These are phyloP conservation scores for Himalopsyche kuldschensis DNA, from an alignment of 2,888 invertebrate genomes.

Conservation along the genomic window DNA sequence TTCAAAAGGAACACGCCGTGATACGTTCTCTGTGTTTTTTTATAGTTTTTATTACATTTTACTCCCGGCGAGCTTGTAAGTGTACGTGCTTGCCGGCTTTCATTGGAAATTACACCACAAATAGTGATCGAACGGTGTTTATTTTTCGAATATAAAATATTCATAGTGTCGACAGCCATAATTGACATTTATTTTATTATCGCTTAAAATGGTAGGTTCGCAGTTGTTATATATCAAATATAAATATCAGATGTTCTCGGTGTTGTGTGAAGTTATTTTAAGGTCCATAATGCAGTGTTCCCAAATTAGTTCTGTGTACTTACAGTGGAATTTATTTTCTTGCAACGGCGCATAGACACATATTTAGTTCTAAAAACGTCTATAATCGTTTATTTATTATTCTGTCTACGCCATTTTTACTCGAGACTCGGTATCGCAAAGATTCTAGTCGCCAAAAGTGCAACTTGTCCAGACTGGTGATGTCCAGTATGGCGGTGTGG, in stretches of 20 bases:
- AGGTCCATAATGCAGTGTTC: constrained; percentile 29
- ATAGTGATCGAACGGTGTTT: background rate
- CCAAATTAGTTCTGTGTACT: constrained; percentile 21
- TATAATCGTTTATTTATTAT: background rate
- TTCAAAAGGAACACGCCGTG: constrained; percentile 13
- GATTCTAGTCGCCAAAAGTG: background rate
- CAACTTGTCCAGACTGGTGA: background rate
- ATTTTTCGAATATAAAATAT: background rate
- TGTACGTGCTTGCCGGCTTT: constrained; percentile 7
- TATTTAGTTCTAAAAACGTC: background rate
- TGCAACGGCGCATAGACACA: background rate
- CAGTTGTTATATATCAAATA: background rate
- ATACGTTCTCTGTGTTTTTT: background rate
- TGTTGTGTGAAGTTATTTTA: constrained; percentile 31
- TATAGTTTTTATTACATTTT: background rate
- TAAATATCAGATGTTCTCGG: background rate
- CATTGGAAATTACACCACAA: background rate
- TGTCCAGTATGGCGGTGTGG: constrained; percentile 4
- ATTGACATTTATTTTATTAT: background rate
- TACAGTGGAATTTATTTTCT: background rate
- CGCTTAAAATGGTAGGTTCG: constrained; percentile 18
- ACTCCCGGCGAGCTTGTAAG: background rate
- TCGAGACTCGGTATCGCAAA: background rate
- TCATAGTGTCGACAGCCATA: background rate
- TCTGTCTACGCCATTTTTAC: background rate